These are phyloP conservation scores for Tragelaphus scriptus DNA, from an alignment of 2,113 vertebrate genomes.

Conservation along the genomic window DNA sequence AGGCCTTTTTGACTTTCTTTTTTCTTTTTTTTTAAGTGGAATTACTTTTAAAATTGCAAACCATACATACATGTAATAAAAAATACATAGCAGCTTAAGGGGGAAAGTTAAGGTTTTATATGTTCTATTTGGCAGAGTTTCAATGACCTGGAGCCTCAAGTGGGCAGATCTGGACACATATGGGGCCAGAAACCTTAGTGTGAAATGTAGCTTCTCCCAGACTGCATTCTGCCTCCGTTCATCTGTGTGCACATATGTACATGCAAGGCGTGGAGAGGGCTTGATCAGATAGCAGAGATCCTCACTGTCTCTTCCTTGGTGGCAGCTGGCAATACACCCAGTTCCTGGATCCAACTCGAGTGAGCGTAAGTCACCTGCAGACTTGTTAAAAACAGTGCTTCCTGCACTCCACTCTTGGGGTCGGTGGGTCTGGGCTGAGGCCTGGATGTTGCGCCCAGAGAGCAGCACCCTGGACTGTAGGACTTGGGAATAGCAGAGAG, in stretches of 20 bases:
- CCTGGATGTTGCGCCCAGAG: background rate
- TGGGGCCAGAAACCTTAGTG: background rate
- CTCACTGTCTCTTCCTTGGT: background rate
- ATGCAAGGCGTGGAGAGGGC: rapidly evolving
- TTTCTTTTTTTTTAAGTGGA: background rate
- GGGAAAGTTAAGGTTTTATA: background rate
- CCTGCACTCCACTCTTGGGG: background rate
- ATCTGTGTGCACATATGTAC: background rate
- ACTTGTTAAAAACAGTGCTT: background rate
- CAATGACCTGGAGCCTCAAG: background rate
- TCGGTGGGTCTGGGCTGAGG: rapidly evolving
- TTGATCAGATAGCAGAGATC: background rate
- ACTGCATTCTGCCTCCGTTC: background rate
- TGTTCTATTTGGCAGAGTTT: background rate
- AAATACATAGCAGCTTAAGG: background rate
- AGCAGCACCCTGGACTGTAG: rapidly evolving
- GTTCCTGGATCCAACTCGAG: background rate
- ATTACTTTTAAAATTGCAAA: background rate
- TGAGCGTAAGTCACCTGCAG: background rate
- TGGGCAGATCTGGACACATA: background rate
- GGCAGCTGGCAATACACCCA: background rate
- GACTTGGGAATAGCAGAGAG: rapidly evolving
- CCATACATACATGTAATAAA: background rate
- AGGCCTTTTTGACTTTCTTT: background rate
- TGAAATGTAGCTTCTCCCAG: background rate